Evolutionary conservation across 2,797 vertebrate species (phyloP), one percentile per base, ranked within the genome.

Genomic region (Epinephelus malabaricus): DNA sequence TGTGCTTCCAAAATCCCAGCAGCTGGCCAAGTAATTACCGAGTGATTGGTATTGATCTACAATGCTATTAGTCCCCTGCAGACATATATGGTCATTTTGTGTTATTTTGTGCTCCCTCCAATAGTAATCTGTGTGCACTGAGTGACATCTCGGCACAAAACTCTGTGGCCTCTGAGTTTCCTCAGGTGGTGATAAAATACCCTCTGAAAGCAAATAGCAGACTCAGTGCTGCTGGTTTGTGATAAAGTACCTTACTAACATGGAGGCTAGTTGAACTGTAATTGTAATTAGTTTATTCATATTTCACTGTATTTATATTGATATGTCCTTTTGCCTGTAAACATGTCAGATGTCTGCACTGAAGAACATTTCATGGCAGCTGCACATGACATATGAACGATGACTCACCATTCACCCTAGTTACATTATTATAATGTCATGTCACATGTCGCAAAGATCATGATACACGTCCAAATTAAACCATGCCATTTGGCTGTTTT

Each of bases 11-110:
- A 71, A 71, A 71, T 71, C 30, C 21, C 14, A 25, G 62, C 45
- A 65, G 38, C 27, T n/a, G n/a, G 45, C 25, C 43, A 46, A 58
- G 43, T 74, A 66, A 75, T 75, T 64, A 66, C 72, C 4, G 27
- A 58, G 62, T 49, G 51, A 66, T 50, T 66, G 45, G 53, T 66
- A 75, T 75, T 25, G 63, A 75, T 75, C 72, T 19, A 17, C 53
- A 59, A 50, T 21, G n/a, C 72, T 59, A 58, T 66, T 58, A 66
- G 27, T 56, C 56, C 45, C 46, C 45, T 9, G 11, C 53, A 66
- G 53, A 73, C 60, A 43, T 43, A 64, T 63, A 55, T 59, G 38
- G 40, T 62, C 40, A 73, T 34, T 73, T 73, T 54, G 38, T 54
- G 58, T 25, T 47, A 30, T 73, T 64, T 64, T 74, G 43, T 58